Percentiles rank a stretch among this genome's conserved stretches.
Conservation (phyloP, 2,888 invertebrate species). For the Lepidocyrtoides sp. region DNA sequence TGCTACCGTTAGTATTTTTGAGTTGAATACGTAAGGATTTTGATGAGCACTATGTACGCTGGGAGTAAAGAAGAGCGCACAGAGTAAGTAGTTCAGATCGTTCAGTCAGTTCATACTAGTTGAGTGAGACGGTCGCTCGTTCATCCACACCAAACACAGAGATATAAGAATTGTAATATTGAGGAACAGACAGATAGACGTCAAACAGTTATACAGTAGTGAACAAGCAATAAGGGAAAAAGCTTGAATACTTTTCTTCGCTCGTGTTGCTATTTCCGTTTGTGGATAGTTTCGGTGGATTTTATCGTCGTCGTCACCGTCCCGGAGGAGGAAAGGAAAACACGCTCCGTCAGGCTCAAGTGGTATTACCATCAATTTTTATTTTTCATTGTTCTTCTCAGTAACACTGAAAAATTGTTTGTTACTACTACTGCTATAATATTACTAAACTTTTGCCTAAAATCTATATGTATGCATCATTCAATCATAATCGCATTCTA, state of each 20-base stretch:
- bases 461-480: neutral
- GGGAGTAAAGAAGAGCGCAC: conserved; percentile 25
- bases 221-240: conserved; percentile 20
- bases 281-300: conserved; percentile 73
- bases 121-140: conserved; percentile 60
- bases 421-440: neutral
- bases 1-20: conserved; percentile 31
- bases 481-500: neutral
- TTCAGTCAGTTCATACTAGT: conserved; percentile 73
- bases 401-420: conserved; percentile 48
- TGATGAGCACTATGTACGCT: conserved; percentile 3
- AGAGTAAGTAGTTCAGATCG: conserved; percentile 46
- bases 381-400: conserved; percentile 39
- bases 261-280: conserved; percentile 75
- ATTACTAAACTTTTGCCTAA: neutral
- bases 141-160: conserved; percentile 5
- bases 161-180: conserved; percentile 34
- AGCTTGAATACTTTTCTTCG: conserved; percentile 31
- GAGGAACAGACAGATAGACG: conserved; percentile 59
- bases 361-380: conserved; percentile 72
- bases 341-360: conserved; percentile 66
- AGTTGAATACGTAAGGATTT: conserved; percentile 60
- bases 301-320: conserved; percentile 56
- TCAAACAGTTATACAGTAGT: conserved; percentile 48
- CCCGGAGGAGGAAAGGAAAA: conserved; percentile 62